phyloP scores from a whole-genome alignment of 2,888 invertebrate species.

The Metellina segmentata region DNA sequence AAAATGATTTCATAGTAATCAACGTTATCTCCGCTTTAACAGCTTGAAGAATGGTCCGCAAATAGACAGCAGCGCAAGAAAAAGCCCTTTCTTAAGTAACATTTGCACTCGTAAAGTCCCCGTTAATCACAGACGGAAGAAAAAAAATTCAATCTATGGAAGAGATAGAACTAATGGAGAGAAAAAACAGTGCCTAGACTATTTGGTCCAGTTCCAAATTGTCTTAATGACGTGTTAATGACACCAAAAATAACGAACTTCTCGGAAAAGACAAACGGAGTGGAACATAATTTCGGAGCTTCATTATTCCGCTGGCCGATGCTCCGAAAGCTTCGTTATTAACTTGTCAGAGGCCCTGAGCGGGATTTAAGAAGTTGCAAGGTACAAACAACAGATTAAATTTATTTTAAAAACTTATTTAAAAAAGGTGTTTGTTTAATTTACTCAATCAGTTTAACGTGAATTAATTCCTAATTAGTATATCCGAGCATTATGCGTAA shows the following conservation, averaged over 20 bases:
- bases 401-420: no score
- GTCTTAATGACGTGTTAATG: constrained; percentile 75
- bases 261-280: constrained; percentile 31
- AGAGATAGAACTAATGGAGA: constrained; percentile 66
- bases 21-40: constrained; percentile 28
- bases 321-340: constrained; percentile 20
- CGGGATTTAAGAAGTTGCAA: neutral
- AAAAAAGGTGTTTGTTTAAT: no score
- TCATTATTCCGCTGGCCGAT: neutral
- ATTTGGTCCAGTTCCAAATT: constrained; percentile 70
- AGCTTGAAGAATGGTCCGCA: constrained; percentile 32
- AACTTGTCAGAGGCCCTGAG: neutral
- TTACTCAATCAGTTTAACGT: no score
- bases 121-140: constrained; percentile 47
- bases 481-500: no score
- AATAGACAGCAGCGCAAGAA: neutral
- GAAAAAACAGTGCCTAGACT: constrained; percentile 22
- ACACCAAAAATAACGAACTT: constrained; percentile 71
- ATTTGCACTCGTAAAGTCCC: constrained; percentile 36
- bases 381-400: neutral
- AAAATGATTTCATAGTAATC: neutral
- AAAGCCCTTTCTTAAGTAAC: constrained; percentile 6
- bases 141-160: constrained; percentile 37
- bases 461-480: no score
- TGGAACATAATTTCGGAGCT: constrained; percentile 41